Evolutionary conservation across 2,797 vertebrate genomes (phyloP), one percentile per base, ranked within the genome.

Genomic region (Gastrophryne carolinensis): DNA sequence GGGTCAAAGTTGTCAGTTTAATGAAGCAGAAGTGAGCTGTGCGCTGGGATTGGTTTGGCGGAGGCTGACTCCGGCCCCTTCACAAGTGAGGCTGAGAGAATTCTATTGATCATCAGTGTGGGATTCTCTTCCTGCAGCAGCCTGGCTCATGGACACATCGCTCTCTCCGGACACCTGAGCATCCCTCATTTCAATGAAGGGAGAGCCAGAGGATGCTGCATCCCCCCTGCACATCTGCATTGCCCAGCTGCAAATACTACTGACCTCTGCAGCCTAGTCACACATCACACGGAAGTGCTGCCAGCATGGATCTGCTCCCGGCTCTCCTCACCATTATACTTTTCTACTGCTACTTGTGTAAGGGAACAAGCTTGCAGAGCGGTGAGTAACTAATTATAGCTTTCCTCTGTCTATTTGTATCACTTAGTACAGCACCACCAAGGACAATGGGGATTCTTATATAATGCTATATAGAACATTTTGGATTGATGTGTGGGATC

Each of bases 261-360:
- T 37, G 32, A 13, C 13, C 30, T 17, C 15, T 39, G 49, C 21
- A 53, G 13, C 30, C 27, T 19, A 17, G 27, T 41, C 24, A 19
- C 32, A 30, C 10, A 21, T 23, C 47, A 29, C 63, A 34, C 3
- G 4, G 12, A 7, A 32, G 2, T 17, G 21, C 0, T 54, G 2
- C 9, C 24, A 54, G 13, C 24, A 78, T 78, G 75, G 61, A 72
- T 72, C 30, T 72, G 30, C 83, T 92, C 83, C 90, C 57, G 83
- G 80, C 92, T 69, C 82, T 92, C 69, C 87, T 89, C 82, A 82
- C 87, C 1, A 82, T 92, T 58, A 78, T 93, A 80, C 84, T 87
- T 63, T 80, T 93, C 29, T 85, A 19, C 27, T 12, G 89, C 32
- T 86, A 88, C 79, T 85, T 83, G 17, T 86, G 87, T 83, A 85